phyloP scores from a whole-genome alignment of 2,797 vertebrate species.

The Semaprochilodus insignis region DNA sequence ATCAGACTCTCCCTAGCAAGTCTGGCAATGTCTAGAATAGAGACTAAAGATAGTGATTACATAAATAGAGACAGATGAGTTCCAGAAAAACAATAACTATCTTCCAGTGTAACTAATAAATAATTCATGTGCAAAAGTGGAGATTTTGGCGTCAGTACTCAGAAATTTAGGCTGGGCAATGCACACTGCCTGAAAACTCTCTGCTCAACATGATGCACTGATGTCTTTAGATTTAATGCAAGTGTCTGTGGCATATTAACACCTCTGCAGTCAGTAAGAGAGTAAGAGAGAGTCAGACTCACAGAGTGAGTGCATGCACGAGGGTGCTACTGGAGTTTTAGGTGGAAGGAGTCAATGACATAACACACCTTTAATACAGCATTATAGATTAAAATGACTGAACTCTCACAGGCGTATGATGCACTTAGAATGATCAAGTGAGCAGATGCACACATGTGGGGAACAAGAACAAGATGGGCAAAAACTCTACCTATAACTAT shows the following conservation, averaged over 20 bases:
- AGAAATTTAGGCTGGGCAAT: no score
- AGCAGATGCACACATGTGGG: background rate
- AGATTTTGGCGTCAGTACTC: no score
- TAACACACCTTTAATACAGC: background rate
- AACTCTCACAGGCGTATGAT: no score
- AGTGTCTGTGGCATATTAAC: background rate
- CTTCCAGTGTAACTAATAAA: no score
- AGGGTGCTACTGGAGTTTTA: background rate
- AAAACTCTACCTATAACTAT: slow-evolving; percentile 4
- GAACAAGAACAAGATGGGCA: background rate
- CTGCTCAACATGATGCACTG: background rate
- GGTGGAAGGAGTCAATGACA: background rate
- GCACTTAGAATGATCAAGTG: background rate
- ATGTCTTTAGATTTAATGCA: background rate
- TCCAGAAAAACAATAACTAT: no score
- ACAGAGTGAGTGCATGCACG: slow-evolving; percentile 16
- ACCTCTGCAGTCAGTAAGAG: background rate
- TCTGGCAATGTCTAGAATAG: no score
- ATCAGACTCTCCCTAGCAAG: no score
- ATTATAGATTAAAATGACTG: background rate
- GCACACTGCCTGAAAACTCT: background rate
- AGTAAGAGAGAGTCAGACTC: background rate
- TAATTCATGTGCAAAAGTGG: no score
- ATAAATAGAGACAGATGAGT: no score
- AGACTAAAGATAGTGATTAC: no score